Percentiles rank a stretch among this genome's conserved stretches.
phyloP scores from a whole-genome alignment of 2,113 vertebrate species.

The Nannobrachium achirus region DNA sequence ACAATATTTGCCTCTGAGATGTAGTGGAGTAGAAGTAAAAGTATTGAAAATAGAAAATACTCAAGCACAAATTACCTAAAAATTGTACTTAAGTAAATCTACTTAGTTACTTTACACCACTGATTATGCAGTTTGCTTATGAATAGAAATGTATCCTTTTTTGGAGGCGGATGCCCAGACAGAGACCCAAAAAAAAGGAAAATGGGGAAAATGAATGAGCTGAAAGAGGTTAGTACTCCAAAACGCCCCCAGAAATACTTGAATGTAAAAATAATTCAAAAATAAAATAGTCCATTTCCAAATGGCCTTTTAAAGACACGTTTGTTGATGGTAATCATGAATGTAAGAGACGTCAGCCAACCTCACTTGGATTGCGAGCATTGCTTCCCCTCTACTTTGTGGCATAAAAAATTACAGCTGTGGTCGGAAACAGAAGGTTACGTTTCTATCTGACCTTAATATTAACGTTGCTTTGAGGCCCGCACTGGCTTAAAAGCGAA shows the following conservation, averaged over 20 bases:
- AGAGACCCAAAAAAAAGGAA: constrained; percentile 43
- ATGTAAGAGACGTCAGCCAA: constrained; percentile 53
- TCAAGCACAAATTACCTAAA: no score
- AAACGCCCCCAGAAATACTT: constrained; percentile 36
- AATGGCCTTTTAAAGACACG: constrained; percentile 70
- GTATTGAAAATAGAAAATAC: no score
- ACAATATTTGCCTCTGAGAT: no score
- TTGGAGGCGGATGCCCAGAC: constrained; percentile 50
- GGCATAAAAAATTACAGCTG: constrained; percentile 56
- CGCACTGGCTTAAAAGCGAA: constrained; percentile 36
- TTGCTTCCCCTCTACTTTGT: constrained; percentile 32
- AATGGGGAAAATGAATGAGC: constrained; percentile 51
- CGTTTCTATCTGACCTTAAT: constrained; percentile 62
- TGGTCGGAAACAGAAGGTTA: constrained; percentile 52
- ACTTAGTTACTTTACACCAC: no score
- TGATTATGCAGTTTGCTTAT: constrained; percentile 57
- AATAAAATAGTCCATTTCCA: constrained; percentile 59
- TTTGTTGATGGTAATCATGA: constrained; percentile 55
- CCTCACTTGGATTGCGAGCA: constrained; percentile 50
- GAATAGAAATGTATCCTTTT: constrained; percentile 45
- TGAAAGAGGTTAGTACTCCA: constrained; percentile 27
- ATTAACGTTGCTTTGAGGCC: constrained; percentile 58
- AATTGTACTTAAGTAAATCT: no score
- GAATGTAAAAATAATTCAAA: constrained; percentile 66
- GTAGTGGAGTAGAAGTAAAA: no score